Base-by-base conservation (phyloP, 2,797 vertebrate species). In the Typhlichthys subterraneus region DNA sequence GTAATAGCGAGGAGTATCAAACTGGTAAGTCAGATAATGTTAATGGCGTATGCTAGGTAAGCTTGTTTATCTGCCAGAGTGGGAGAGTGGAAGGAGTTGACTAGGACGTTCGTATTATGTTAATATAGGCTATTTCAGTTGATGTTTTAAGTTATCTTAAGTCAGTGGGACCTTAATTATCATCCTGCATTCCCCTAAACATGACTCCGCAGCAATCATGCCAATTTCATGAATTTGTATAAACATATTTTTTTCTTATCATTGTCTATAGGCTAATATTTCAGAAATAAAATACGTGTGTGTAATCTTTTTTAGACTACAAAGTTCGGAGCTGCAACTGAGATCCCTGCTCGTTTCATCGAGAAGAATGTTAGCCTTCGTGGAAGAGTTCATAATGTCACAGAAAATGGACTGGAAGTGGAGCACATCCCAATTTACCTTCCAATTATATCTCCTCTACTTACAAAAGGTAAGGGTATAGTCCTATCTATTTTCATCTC, bases 401-500 rank as follows among this genome's bases (percentile, higher is more conserved):
- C 93, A 0, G 93, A 95, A 58, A 79, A 77, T 54, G 93, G 94
- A 33, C 88, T 99, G 12, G 87, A 95, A 89, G 91, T 98, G 63
- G 97, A 98, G 58, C 97, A 99, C 60, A 7, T 97, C 69, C 96
- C 96, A 0, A 94, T 98, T 65, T 77, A 81, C 65, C 15, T 97
- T 72, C 96, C 96, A 7, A 13, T 96, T 52, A 13, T 97, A 69
- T 89, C 95, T 14, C 71, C 85, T 0, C 76, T 96, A 13, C 87
- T 94, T 61, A 86, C 81, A 65, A 95, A 82, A 88, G 84, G 94
- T 93, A 91, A 91, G 93, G 90, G 81, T 84, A 72, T 71, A 6
- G n/a, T 56, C 4, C 13, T 6, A 31, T 31, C 52, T 23, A 52
- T 52, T 15, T 8, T 14, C 23, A 29, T 29, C 23, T 29, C 23